Percentiles rank a stretch among this genome's conserved stretches.
Evolutionary conservation across 2,888 invertebrate species (phyloP).

Genomic region (Oegoconia quadripuncta): DNA sequence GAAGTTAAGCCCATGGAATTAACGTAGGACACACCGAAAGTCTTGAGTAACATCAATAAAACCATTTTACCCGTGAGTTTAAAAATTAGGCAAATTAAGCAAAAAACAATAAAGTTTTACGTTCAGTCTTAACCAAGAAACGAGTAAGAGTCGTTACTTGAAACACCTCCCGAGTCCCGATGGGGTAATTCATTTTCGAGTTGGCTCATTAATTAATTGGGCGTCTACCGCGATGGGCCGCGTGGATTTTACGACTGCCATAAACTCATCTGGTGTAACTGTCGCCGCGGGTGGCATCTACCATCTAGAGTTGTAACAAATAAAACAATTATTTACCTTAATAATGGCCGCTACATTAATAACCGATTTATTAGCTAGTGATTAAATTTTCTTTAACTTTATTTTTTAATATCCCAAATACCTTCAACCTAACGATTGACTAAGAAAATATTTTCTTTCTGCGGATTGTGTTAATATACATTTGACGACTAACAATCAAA

Average conservation of each 20-base stretch:
- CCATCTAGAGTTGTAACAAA: constrained; percentile 26
- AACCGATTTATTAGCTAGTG: too few relatives aligned
- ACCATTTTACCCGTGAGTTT: constrained; percentile 6
- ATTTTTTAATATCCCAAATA: too few relatives aligned
- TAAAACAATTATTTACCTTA: constrained; percentile 13
- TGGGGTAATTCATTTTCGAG: constrained; percentile 62
- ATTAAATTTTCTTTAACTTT: too few relatives aligned
- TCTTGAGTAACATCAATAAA: too few relatives aligned
- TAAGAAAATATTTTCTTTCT: too few relatives aligned
- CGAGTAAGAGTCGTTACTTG: constrained; percentile 40
- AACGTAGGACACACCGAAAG: too few relatives aligned
- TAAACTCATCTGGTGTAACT: constrained; percentile 50
- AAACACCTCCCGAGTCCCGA: constrained; percentile 49
- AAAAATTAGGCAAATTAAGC: constrained; percentile 3
- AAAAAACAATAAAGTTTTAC: constrained; percentile 46
- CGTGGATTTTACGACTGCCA: constrained; percentile 62
- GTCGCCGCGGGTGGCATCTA: constrained; percentile 49
- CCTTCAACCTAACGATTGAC: too few relatives aligned
- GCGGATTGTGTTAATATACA: too few relatives aligned
- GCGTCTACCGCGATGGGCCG: constrained; percentile 52
- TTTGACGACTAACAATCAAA: too few relatives aligned
- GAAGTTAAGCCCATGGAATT: too few relatives aligned
- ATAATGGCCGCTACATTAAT: constrained; percentile 19
- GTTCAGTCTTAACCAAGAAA: constrained; percentile 39
- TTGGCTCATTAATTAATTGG: constrained; percentile 71